A percentile compares a stretch with the other conserved stretches of the same genome.
Evolutionary conservation across 2,888 invertebrate genomes (phyloP).

Genomic region (Belgica antarctica): DNA sequence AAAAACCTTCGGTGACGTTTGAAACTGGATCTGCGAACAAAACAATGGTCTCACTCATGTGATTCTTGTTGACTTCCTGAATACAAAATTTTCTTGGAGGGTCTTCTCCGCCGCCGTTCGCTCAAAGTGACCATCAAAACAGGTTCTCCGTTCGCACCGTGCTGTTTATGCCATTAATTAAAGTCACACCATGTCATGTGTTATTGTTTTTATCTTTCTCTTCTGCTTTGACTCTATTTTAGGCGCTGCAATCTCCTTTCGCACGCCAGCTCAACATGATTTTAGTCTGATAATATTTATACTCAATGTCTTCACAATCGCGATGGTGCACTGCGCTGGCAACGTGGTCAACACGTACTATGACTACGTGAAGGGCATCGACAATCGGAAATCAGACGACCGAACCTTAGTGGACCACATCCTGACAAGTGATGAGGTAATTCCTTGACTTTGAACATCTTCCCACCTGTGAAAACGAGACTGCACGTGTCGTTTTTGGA

Average conservation of each 20-base stretch:
- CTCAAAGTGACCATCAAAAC: too few relatives aligned
- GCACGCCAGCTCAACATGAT: slow-evolving; percentile 67
- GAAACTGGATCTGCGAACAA: neutral
- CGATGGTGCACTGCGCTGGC: slow-evolving; percentile 93
- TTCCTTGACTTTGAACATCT: neutral
- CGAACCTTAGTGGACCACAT: slow-evolving; percentile 92
- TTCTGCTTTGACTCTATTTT: slow-evolving; percentile 52
- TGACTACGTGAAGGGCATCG: slow-evolving; percentile 91
- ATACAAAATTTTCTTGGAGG: neutral
- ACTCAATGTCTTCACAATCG: slow-evolving; percentile 79
- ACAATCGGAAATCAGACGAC: slow-evolving; percentile 89
- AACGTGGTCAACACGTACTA: slow-evolving; percentile 96
- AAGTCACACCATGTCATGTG: neutral
- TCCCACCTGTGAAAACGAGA: neutral
- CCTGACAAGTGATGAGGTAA: slow-evolving; percentile 68
- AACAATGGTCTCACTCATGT: neutral
- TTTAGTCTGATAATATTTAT: slow-evolving; percentile 78
- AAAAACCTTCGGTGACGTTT: too few relatives aligned
- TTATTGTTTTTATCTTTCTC: neutral
- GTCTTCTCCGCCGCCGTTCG: neutral
- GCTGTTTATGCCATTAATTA: neutral
- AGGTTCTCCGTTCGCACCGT: neutral
- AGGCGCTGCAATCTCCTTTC: slow-evolving; percentile 85
- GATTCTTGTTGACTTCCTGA: slow-evolving; percentile 4
- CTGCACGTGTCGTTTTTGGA: too few relatives aligned